Base-by-base conservation (phyloP, 2,797 vertebrate genomes). In the Xerus rutilus region DNA sequence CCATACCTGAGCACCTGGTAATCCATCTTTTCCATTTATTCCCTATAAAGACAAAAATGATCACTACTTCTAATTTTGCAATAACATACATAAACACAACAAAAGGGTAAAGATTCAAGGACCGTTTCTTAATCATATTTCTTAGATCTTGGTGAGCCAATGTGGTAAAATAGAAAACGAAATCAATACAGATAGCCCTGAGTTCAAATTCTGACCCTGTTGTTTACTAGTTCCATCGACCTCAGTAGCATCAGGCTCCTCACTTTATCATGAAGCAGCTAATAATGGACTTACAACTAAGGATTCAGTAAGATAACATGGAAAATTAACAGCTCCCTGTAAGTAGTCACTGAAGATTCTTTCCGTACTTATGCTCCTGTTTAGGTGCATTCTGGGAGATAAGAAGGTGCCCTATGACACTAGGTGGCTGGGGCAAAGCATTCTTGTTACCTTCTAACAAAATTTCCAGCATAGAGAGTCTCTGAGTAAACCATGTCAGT, bases 21-120 rank as follows among this genome's bases (percentile, higher is more conserved):
- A 99, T 98, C 99, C 99, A 98, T 99, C 99, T 98, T 99, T 99
- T 98, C 99, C 99, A 96, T 99, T 98, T 98, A 99, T 98, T 95
- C 99, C 99, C 99, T 99, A 98, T 97, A 97, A 98, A 93, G 89
- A 92, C 49, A 95, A 62, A 47, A 77, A 98, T 2, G 87, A 98
- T 98, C 97, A 87, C 32, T 96, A 98, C 90, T 97, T 97, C 98
- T 98, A 98, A 95, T 76, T 98, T 52, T 73, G 2, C 9, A 15
- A 32, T 20, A 43, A 95, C 0, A 4, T 25, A 72, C 18, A 88
- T 2, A 84, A 96, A 96, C 47, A 91, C 43, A 94, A 3, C 10
- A 67, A 57, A 84, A 83, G 20, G n/a, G 28, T 43, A 57, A 76
- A 18, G 3, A 54, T 87, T 89, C 10, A 84, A 89, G 59, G 43